Base-by-base conservation (phyloP, 1,140 invertebrate genomes). In the Leptinotarsa texana region DNA sequence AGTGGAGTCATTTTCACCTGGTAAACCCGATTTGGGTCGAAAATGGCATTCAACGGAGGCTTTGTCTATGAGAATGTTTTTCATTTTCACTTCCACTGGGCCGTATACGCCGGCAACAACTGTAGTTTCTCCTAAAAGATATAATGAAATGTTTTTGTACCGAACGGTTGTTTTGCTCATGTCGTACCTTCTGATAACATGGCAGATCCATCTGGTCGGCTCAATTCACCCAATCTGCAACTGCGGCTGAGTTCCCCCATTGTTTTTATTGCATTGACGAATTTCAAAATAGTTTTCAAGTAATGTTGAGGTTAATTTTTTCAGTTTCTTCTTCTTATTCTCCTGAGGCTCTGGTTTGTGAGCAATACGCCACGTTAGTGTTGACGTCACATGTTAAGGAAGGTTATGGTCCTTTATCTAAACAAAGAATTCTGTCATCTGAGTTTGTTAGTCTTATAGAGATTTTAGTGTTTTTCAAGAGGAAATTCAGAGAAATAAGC, bases 51-150 rank as follows among this genome's bases (percentile, higher is more conserved):
- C 95, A 13, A 97, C 83, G 57, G 88, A 90, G 8, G 93, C 91
- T 86, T 91, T 93, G 74, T 96, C 93, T 71, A 93, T 90, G 71
- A 91, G 88, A 79, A 95, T 90, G 86, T 93, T 95, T 66, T 91
- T 89, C 67, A 90, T 85, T 84, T 91, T 94, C 4, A 92, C 90
- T 86, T 97, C 95, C 13, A 92, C 85, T 1, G 96, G 95, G 0
- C 96, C 96, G 88, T 96, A 94, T 22, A 96, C 88, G 74, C 92
- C 92, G 61, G 91, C 91, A 33, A 94, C 85, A 1, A 93, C 89
- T 62, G 92, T 89, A 42, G 94, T 95, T 74, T 93, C 89, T 57
- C 94, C 95, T 94, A 80, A 80, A 88, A 88, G 74, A 77, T 72
- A 68, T 48, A n/a, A 63, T 8, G 24, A 61, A 42, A 42, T 6